Percentiles rank a stretch among this genome's conserved stretches.
phyloP scores from a whole-genome alignment of 2,797 vertebrate species.

The Anguilla megastoma region DNA sequence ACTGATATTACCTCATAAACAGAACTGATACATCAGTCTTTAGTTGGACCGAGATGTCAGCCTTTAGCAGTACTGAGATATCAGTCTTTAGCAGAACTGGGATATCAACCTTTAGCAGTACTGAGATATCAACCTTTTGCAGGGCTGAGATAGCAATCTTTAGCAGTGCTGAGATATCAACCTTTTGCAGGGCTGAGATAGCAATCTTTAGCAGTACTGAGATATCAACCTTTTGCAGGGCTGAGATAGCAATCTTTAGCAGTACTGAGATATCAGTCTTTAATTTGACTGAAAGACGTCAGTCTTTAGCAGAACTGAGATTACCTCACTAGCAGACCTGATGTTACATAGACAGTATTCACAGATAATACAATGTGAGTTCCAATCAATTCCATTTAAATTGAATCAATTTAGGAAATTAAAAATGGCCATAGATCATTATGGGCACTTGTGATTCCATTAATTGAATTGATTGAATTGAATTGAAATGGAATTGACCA shows the following conservation, averaged over 20 bases:
- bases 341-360: background rate
- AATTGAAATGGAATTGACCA: background rate
- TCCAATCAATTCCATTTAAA: background rate
- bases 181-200: background rate
- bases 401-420: background rate
- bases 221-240: background rate
- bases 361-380: background rate
- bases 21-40: background rate
- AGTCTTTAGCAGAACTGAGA: background rate
- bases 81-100: background rate
- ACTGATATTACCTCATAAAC: background rate
- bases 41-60: background rate
- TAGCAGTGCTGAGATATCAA: background rate
- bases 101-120: background rate
- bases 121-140: background rate
- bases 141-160: too few relatives aligned
- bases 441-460: background rate
- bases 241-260: background rate
- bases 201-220: background rate
- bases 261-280: background rate
- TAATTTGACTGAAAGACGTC: background rate
- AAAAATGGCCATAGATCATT: background rate
- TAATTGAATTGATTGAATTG: background rate
- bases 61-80: background rate
- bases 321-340: background rate